Evolutionary conservation across 2,888 invertebrate genomes (phyloP).

Genomic region (Cephus nigrinus): DNA sequence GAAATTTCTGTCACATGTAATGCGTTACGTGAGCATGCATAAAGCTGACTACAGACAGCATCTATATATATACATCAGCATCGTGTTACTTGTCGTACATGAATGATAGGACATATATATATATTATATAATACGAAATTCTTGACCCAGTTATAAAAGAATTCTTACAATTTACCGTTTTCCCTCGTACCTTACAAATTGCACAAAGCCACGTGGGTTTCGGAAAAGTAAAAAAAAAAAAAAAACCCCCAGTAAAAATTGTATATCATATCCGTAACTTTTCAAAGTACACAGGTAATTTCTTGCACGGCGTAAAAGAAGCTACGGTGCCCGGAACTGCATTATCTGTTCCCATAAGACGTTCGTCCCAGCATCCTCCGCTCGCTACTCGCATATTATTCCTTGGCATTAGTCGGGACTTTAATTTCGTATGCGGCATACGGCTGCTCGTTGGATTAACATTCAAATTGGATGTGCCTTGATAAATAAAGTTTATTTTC

Average conservation of each 20-base stretch:
- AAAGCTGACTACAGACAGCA: background rate
- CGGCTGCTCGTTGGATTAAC: slow-evolving; percentile 20
- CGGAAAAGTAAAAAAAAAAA: too few relatives aligned
- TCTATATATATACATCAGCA: background rate
- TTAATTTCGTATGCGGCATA: slow-evolving; percentile 3
- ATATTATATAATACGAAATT: background rate
- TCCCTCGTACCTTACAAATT: background rate
- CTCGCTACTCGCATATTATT: too few relatives aligned
- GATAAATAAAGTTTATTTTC: slow-evolving; percentile 31
- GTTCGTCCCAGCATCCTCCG: background rate
- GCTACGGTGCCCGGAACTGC: too few relatives aligned
- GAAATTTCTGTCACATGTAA: background rate
- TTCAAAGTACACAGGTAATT: too few relatives aligned
- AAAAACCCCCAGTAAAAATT: too few relatives aligned
- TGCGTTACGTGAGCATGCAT: background rate
- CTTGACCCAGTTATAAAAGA: background rate
- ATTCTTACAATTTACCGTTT: background rate
- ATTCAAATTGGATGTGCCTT: slow-evolving; percentile 26
- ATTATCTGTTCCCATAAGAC: background rate
- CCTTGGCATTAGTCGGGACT: too few relatives aligned
- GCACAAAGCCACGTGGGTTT: background rate
- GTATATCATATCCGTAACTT: too few relatives aligned
- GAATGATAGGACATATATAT: background rate
- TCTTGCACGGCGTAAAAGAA: too few relatives aligned
- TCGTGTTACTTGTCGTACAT: background rate